Evolutionary conservation across 23 tunicate species (phyloP).

Genomic region (Diplosoma virens): DNA sequence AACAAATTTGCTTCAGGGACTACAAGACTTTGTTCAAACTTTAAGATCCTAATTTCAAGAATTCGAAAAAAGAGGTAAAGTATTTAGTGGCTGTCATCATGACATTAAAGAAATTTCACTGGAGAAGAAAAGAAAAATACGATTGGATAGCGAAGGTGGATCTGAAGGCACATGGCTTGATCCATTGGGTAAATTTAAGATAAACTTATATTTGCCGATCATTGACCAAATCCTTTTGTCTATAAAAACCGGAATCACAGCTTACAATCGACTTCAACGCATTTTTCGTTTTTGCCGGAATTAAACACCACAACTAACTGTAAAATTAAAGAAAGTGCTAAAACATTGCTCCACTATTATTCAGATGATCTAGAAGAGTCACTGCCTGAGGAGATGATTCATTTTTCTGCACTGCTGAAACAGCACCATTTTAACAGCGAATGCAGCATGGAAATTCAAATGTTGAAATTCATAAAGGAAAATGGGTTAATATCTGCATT

Average conservation of each 20-base stretch:
- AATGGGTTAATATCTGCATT: conserved; percentile 13
- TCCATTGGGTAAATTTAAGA: conserved; percentile 7
- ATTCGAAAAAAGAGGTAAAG: conserved; percentile 11
- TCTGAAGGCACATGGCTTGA: conserved; percentile 21
- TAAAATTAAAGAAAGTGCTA: conserved; percentile 16
- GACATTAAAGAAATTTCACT: conserved; percentile 16
- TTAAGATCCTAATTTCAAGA: conserved; percentile 5
- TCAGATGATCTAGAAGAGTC: conserved; percentile 22
- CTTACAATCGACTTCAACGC: conserved; percentile 14
- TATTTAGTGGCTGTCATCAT: conserved; percentile 24
- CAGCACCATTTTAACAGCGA: conserved; percentile 23
- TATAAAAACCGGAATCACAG: background rate
- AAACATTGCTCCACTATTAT: conserved; percentile 21
- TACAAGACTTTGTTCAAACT: conserved; percentile 7
- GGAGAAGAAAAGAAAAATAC: conserved; percentile 1
- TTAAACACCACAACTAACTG: conserved; percentile 18
- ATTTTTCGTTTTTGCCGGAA: conserved; percentile 18
- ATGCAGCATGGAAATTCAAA: conserved; percentile 13
- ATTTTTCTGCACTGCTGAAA: conserved; percentile 15
- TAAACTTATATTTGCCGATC: conserved; percentile 20
- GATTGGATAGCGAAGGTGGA: conserved; percentile 26
- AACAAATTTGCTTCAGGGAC: conserved; percentile 17
- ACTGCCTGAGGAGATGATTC: conserved; percentile 29
- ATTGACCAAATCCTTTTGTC: conserved; percentile 13
- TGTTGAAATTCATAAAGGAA: conserved; percentile 24